Evolutionary conservation across 2,888 invertebrate genomes (phyloP).

Genomic region (Apoda limacodes): DNA sequence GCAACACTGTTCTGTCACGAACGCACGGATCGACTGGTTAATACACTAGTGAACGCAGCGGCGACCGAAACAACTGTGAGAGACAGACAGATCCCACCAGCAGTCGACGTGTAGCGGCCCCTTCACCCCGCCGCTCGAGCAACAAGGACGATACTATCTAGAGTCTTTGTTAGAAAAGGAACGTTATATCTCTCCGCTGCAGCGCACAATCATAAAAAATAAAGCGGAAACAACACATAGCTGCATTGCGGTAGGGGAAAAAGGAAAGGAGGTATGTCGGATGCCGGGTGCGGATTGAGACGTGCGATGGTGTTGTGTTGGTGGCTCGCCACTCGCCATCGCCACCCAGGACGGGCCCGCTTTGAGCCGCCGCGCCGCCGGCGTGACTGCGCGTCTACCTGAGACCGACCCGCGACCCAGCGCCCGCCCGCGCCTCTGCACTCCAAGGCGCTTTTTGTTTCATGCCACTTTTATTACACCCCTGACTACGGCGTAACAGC

Average conservation of each 20-base stretch:
- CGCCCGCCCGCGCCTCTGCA: slow-evolving; percentile 26
- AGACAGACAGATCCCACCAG: slow-evolving; percentile 55
- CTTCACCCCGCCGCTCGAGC: slow-evolving; percentile 36
- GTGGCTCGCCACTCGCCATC: too few species aligned
- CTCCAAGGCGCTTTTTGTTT: slow-evolving; percentile 50
- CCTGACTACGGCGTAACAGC: slow-evolving; percentile 32
- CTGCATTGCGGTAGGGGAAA: slow-evolving; percentile 68
- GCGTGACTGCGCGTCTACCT: slow-evolving; percentile 35
- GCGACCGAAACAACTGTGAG: slow-evolving; percentile 59
- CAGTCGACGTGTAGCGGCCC: slow-evolving; percentile 33
- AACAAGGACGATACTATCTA: slow-evolving; percentile 42
- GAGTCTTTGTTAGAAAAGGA: slow-evolving; percentile 47
- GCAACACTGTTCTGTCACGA: slow-evolving; percentile 48
- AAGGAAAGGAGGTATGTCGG: slow-evolving; percentile 65
- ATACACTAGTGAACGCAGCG: slow-evolving; percentile 42
- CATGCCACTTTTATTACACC: slow-evolving; percentile 63
- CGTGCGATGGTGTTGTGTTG: slow-evolving; percentile 68
- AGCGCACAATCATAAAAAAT: slow-evolving; percentile 61
- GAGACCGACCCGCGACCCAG: slow-evolving; percentile 26
- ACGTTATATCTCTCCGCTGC: slow-evolving; percentile 62
- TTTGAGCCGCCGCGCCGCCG: slow-evolving; percentile 55
- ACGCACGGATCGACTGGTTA: slow-evolving; percentile 31
- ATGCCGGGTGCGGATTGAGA: slow-evolving; percentile 68
- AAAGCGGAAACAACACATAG: slow-evolving; percentile 69
- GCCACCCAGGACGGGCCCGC: slow-evolving; percentile 66